These are phyloP conservation scores for Coleophora flavipennella DNA, from an alignment of 2,888 invertebrate genomes.

Conservation along the genomic window DNA sequence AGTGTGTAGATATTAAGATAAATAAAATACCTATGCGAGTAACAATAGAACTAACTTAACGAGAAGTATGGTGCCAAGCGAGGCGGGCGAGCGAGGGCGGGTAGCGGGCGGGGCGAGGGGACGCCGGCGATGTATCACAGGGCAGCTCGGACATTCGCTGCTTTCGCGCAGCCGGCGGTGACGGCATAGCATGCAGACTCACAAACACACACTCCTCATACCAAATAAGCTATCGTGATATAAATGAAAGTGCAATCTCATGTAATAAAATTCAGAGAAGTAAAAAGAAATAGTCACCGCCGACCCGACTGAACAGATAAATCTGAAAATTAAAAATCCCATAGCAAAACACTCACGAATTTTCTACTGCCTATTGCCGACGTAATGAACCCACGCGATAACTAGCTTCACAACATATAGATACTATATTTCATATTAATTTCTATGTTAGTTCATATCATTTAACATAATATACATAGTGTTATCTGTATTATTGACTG, in stretches of 20 bases:
- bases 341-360: slow-evolving; percentile 21
- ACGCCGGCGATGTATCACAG: slow-evolving; percentile 40
- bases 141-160: slow-evolving; percentile 34
- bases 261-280: neutral
- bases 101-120: slow-evolving; percentile 15
- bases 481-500: slow-evolving; percentile 6
- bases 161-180: slow-evolving; percentile 5
- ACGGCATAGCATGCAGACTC: neutral
- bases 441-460: slow-evolving; percentile 27
- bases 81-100: slow-evolving; percentile 10
- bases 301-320: slow-evolving; percentile 24
- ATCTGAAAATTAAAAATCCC: slow-evolving; percentile 23
- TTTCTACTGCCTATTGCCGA: slow-evolving; percentile 34
- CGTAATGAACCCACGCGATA: slow-evolving; percentile 37
- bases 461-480: neutral
- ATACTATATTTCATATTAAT: slow-evolving; percentile 39
- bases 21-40: too few relatives aligned
- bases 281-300: slow-evolving; percentile 15
- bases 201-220: neutral
- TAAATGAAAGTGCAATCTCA: too few relatives aligned
- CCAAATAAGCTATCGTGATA: neutral
- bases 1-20: too few relatives aligned
- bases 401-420: slow-evolving; percentile 40
- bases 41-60: slow-evolving; percentile 13
- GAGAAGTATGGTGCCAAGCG: slow-evolving; percentile 12